A percentile compares a stretch with the other conserved stretches of the same genome.
phyloP scores from a whole-genome alignment of 2,888 invertebrate species.

The Epicampocera succincta region DNA sequence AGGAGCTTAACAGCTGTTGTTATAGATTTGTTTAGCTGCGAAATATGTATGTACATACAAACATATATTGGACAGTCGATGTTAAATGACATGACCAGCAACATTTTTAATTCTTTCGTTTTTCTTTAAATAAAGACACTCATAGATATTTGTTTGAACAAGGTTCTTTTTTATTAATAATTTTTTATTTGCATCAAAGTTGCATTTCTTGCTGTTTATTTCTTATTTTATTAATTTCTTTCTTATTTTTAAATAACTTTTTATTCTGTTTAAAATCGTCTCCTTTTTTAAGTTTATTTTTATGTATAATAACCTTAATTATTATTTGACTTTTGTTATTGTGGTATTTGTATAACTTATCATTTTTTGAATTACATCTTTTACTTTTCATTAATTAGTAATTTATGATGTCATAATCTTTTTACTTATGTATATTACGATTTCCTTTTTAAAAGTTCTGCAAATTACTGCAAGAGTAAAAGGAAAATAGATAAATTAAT shows the following conservation, averaged over 20 bases:
- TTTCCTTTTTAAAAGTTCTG: slow-evolving; percentile 28
- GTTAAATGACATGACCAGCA: no score
- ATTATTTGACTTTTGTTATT: slow-evolving; percentile 62
- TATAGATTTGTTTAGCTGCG: no score
- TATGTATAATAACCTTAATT: slow-evolving; percentile 62
- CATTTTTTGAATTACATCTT: slow-evolving; percentile 27
- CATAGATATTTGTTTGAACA: slow-evolving; percentile 76
- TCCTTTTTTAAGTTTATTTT: slow-evolving; percentile 58
- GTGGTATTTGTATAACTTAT: slow-evolving; percentile 64
- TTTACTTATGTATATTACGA: slow-evolving; percentile 35
- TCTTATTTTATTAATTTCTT: slow-evolving; percentile 49
- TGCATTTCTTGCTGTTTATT: slow-evolving; percentile 34
- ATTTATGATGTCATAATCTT: slow-evolving; percentile 50
- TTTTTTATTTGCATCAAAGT: slow-evolving; percentile 72
- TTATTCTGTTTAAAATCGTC: slow-evolving; percentile 64
- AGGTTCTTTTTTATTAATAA: slow-evolving; percentile 79
- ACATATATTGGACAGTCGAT: no score
- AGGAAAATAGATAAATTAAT: no score
- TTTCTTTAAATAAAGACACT: slow-evolving; percentile 18
- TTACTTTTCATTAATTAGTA: slow-evolving; percentile 48
- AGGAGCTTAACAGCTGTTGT: no score
- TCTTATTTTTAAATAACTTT: slow-evolving; percentile 62
- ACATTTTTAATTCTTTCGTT: no score
- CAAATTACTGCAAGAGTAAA: neutral
- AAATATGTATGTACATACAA: no score